Base-by-base conservation (phyloP, 2,888 invertebrate genomes). In the Bimastos eiseni region DNA sequence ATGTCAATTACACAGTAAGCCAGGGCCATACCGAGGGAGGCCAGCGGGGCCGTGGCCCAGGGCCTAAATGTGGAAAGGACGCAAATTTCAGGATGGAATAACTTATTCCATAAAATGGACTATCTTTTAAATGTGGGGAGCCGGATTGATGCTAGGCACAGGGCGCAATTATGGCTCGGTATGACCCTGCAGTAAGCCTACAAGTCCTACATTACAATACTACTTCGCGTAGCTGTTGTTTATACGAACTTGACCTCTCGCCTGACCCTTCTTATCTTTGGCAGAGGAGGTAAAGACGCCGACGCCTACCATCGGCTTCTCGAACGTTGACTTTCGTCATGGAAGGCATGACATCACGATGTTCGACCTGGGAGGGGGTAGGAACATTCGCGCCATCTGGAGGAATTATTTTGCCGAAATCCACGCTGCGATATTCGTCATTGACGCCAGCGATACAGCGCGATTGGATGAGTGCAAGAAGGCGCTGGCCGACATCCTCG, bases 351-450 rank as follows among this genome's bases (percentile, higher is more conserved):
- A 96, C 44, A 96, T 98, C 89, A 97, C 96, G 8, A 96, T 98
- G 92, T 98, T 97, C 92, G 95, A 95, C 92, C 93, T 95, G 41
- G 95, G 95, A 34, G 95, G 99, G 0, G 99, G 99, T 94, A 97
- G 97, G 94, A 98, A 98, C 95, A 96, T 99, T 37, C 98, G 99
- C 94, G 97, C 98, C 21, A 96, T 99, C 36, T 99, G 99, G 99
- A 98, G 98, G 95, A 94, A 98, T 97, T 99, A 99, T 95, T 98
- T 98, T 95, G 97, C 98, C 92, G 99, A 99, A 96, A 98, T 98
- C 90, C 98, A 99, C 96, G 99, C 98, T 83, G 97, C 99, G 38
- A 98, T 99, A 93, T 99, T 98, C 95, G 98, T 99, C 93, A 97
- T 99, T 90, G 99, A 99, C 95, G 98, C 99, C 4, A 97, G 98